These are phyloP conservation scores for Lamellibrachia luymesi DNA, from an alignment of 1,140 invertebrate genomes.

Conservation along the genomic window DNA sequence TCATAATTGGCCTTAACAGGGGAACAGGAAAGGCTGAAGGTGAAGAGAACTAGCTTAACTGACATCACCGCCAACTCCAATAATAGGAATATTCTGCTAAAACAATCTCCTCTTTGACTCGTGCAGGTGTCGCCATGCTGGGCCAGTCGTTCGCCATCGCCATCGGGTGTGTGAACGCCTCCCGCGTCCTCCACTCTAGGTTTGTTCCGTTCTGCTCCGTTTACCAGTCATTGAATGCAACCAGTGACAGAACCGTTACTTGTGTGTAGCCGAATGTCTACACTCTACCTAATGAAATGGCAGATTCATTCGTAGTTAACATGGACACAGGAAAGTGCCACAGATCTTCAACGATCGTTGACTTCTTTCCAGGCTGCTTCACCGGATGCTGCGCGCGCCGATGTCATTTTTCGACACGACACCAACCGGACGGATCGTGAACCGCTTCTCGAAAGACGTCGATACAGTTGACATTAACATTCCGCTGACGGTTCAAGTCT, in stretches of 20 bases:
- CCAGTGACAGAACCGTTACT: too few relatives aligned
- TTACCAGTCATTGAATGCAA: not conserved
- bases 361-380: slow-evolving; percentile 27
- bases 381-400: slow-evolving; percentile 67
- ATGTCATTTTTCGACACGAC: slow-evolving; percentile 74
- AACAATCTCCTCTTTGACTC: not conserved
- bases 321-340: slow-evolving; percentile 24
- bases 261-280: not conserved
- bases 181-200: not conserved
- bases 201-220: not conserved
- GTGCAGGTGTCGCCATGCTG: slow-evolving; percentile 44
- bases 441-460: slow-evolving; percentile 55
- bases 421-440: slow-evolving; percentile 61
- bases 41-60: too few relatives aligned
- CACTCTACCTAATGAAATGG: not conserved
- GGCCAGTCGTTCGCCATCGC: slow-evolving; percentile 42
- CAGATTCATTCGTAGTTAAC: not conserved
- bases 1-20: too few relatives aligned
- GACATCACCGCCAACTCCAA: not conserved
- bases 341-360: slow-evolving; percentile 28
- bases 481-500: slow-evolving; percentile 33
- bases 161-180: slow-evolving; percentile 47
- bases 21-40: too few relatives aligned
- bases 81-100: not conserved
- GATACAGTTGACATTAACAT: slow-evolving; percentile 58